Percentiles rank a stretch among this genome's conserved stretches.
These are phyloP conservation scores for Scaptodrosophila lebanonensis DNA, from an alignment of 1,140 invertebrate species.

Conservation along the genomic window DNA sequence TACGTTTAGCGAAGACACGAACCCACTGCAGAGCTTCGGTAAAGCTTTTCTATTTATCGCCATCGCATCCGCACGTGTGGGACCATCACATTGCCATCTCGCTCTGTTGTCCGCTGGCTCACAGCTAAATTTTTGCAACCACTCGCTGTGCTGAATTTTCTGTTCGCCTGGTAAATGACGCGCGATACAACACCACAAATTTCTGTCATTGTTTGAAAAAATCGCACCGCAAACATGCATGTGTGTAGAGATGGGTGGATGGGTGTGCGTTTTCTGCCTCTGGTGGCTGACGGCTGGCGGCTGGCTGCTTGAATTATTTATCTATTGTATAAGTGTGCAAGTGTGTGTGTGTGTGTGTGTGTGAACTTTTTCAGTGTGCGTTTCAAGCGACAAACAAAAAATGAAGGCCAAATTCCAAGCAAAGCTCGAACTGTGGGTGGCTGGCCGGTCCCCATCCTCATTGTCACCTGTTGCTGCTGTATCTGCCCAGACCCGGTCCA, in stretches of 20 bases:
- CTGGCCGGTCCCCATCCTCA: too few species aligned
- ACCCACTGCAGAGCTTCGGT: neutral
- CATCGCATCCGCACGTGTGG: neutral
- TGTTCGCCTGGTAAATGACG: slow-evolving; percentile 63
- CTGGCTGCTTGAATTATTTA: too few species aligned
- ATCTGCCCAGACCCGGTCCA: too few species aligned
- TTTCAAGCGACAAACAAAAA: too few species aligned
- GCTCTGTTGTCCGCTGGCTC: slow-evolving; percentile 13
- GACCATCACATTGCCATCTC: slow-evolving; percentile 2
- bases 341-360: neutral
- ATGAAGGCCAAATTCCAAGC: too few species aligned
- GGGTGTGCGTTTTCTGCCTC: slow-evolving; percentile 1
- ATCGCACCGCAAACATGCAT: slow-evolving; percentile 32
- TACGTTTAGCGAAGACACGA: slow-evolving; percentile 11
- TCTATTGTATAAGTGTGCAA: slow-evolving; percentile 18
- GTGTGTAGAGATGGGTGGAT: slow-evolving; percentile 3
- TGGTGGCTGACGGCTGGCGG: slow-evolving; percentile 38
- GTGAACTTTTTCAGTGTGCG: slow-evolving; percentile 11
- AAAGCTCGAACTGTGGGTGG: too few species aligned
- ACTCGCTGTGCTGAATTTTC: slow-evolving; percentile 28
- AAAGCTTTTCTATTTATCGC: neutral
- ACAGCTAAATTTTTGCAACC: slow-evolving; percentile 29
- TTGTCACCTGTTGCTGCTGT: slow-evolving; percentile 31
- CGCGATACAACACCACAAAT: slow-evolving; percentile 72
- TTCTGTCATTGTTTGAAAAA: slow-evolving; percentile 28